Percentiles rank a stretch among this genome's conserved stretches.
phyloP scores from a whole-genome alignment of 64 coral and sea anemone genomes.

The Astreopora myriophthalma region DNA sequence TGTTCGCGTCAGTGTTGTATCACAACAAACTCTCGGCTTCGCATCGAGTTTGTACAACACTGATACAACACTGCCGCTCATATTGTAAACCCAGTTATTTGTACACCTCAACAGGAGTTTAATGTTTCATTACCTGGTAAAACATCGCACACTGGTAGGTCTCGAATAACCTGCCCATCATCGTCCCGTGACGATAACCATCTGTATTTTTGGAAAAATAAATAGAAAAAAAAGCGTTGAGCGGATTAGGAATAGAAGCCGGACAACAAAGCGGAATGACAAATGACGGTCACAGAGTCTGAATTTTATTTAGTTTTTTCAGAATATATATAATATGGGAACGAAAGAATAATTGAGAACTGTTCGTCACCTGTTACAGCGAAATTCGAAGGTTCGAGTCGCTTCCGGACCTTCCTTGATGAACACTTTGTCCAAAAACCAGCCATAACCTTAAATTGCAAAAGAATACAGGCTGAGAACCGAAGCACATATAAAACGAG shows the following conservation, averaged over 20 bases:
- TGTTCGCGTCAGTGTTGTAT: too few relatives aligned
- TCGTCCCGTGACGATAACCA: slow-evolving; percentile 94
- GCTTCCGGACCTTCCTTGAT: slow-evolving; percentile 87
- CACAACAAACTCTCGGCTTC: too few relatives aligned
- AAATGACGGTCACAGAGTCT: not conserved
- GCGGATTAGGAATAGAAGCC: not conserved
- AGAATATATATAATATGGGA: too few relatives aligned
- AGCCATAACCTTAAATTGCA: slow-evolving; percentile 72
- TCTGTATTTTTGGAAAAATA: not conserved
- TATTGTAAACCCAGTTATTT: not conserved
- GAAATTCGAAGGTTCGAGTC: slow-evolving; percentile 87
- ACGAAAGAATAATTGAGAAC: not conserved
- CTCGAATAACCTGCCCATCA: slow-evolving; percentile 90
- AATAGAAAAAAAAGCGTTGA: not conserved
- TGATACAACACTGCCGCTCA: not conserved
- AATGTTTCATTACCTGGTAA: slow-evolving; percentile 65
- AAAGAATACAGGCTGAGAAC: not conserved
- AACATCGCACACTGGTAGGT: slow-evolving; percentile 73
- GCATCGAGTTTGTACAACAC: too few relatives aligned
- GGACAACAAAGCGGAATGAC: not conserved
- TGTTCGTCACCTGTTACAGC: slow-evolving; percentile 41
- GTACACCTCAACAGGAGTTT: not conserved
- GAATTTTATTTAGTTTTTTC: too few relatives aligned
- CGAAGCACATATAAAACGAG: not conserved
- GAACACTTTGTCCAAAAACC: slow-evolving; percentile 88